Evolutionary conservation across 30 jellyfish, hydroid and myxozoan genomes (phyloP).

Genomic region (Aurelia sp.): DNA sequence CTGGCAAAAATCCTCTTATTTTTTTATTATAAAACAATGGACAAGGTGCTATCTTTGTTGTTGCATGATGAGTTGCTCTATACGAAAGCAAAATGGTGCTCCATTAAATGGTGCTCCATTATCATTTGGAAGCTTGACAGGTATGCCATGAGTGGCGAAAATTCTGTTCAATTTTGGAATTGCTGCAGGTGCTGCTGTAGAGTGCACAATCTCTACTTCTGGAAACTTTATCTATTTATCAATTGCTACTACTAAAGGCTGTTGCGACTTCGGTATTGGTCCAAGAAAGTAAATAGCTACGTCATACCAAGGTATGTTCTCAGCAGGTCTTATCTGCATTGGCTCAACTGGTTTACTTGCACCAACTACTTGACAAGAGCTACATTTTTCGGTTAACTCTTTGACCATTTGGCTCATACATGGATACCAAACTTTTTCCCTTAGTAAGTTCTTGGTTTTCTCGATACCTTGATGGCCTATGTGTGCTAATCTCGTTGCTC

Average conservation of each 20-base stretch:
- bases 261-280: conserved; percentile 62
- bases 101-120: conserved; percentile 68
- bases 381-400: conserved; percentile 27
- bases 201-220: conserved; percentile 61
- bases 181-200: conserved; percentile 62
- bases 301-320: conserved; percentile 55
- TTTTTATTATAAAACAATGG: background rate
- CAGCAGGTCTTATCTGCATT: conserved; percentile 44
- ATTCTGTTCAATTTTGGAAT: conserved; percentile 42
- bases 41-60: conserved; percentile 5
- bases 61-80: conserved; percentile 45
- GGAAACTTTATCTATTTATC: conserved; percentile 65
- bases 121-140: conserved; percentile 32
- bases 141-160: conserved; percentile 72
- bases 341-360: conserved; percentile 32
- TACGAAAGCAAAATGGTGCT: conserved; percentile 10
- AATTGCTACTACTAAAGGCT: conserved; percentile 43
- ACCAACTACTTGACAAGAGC: conserved; percentile 74
- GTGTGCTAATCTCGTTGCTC: conserved; percentile 53
- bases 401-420: conserved; percentile 40
- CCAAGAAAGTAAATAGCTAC: conserved; percentile 72
- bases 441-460: conserved; percentile 45
- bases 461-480: conserved; percentile 69
- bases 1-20: conserved; percentile 2
- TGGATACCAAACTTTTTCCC: conserved; percentile 67